phyloP scores from a whole-genome alignment of 2,888 invertebrate genomes.

The Diogma glabrata region DNA sequence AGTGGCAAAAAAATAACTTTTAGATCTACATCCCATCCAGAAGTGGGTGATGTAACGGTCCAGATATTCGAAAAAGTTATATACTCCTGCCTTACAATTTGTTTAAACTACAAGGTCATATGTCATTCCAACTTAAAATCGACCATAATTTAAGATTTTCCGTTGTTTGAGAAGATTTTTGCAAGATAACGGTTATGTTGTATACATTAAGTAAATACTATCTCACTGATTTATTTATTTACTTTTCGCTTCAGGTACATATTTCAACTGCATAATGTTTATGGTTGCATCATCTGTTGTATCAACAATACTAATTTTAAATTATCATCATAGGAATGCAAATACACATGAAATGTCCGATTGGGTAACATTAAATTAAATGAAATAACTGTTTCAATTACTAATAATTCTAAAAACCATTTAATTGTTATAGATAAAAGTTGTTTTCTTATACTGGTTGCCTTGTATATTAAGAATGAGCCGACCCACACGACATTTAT shows the following conservation, averaged over 20 bases:
- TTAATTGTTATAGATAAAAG: constrained; percentile 53
- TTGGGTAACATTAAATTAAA: constrained; percentile 57
- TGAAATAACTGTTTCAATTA: background rate
- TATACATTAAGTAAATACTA: no score
- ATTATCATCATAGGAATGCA: constrained; percentile 95
- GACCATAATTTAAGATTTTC: no score
- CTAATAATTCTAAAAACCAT: background rate
- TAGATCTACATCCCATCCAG: no score
- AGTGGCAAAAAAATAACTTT: no score
- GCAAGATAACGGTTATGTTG: no score
- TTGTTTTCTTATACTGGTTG: constrained; percentile 92
- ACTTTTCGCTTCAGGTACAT: constrained; percentile 55
- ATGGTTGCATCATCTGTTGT: constrained; percentile 98
- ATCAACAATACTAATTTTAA: constrained; percentile 93
- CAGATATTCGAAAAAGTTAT: no score
- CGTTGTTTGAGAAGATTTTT: no score
- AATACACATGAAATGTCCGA: constrained; percentile 96
- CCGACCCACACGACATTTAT: constrained; percentile 47
- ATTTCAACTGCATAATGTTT: constrained; percentile 99
- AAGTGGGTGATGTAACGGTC: no score
- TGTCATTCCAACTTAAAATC: background rate
- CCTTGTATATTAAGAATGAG: constrained; percentile 95
- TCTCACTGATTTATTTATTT: no score
- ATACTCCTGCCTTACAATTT: no score
- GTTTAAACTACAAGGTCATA: background rate